Evolutionary conservation across 2,797 vertebrate species (phyloP).

Genomic region (Eidolon dupreanum): DNA sequence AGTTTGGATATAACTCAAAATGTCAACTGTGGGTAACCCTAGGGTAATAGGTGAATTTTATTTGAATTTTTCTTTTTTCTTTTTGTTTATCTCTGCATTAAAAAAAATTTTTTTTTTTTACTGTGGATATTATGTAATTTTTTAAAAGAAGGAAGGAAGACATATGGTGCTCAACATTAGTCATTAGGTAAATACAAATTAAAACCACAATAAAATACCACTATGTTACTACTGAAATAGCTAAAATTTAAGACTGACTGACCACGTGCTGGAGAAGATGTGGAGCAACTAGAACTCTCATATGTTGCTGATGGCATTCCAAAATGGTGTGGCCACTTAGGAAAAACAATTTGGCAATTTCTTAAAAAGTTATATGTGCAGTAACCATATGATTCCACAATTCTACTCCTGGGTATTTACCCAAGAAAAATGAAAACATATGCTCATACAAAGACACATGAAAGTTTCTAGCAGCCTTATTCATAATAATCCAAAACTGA

Average conservation of each 20-base stretch:
- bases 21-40: neutral
- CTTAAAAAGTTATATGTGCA: neutral
- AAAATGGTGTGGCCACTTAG: neutral
- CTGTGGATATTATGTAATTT: neutral
- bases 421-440: neutral
- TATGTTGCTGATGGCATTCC: neutral
- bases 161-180: neutral
- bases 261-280: no score
- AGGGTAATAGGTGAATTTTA: neutral
- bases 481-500: neutral
- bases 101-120: neutral
- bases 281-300: neutral
- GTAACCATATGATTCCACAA: neutral
- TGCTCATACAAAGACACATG: neutral
- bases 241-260: neutral
- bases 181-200: neutral
- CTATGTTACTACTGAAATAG: neutral
- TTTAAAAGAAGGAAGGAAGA: neutral
- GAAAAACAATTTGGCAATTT: neutral
- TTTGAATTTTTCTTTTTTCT: neutral
- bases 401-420: neutral
- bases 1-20: neutral
- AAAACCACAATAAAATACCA: neutral
- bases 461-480: neutral
- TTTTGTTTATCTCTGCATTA: neutral